Evolutionary conservation across 2,888 invertebrate genomes (phyloP), one percentile per base, ranked within the genome.

Genomic region (Thymelicus sylvestris): DNA sequence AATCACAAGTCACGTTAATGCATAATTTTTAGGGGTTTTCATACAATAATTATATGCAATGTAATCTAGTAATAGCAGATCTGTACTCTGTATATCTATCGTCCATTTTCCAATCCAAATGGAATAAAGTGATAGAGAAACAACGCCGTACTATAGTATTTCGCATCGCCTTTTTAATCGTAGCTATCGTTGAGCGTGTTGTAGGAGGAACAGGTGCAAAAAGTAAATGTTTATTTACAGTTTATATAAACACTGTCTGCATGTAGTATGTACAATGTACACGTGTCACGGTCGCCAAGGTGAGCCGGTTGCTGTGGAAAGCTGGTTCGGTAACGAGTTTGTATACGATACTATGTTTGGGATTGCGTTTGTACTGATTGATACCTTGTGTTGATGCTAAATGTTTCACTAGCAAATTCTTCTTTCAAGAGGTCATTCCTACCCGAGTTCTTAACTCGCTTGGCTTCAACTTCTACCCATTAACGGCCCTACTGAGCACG

Each of bases 211-310:
- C 38, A 47, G 44, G 47, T 62, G 62, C 62, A 62, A 62, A 47
- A 62, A 62, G 12, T 47, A 47, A 47, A 47, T 63, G 63, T 63
- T 63, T 63, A 63, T 71, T 74, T 71, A 63, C 72, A 70, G 63
- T 67, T 66, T 72, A 64, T 75, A 75, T 74, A 74, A 74, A 74
- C 73, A 75, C 50, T 19, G 50, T 52, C 50, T 15, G 47, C 12
- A 8, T 47, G 74, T 75, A 31, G 31, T 31, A 31, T 31, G 31
- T 31, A 31, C 4, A 5, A 3, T 31, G 75, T 72, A 73, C 78
- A 79, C 78, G 77, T 78, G 79, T 74, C 75, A 68, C 64, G 59
- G 55, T 65, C 72, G 72, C 75, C 79, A 77, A 79, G 78, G 79
- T 64, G 67, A 78, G 72, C 75, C 73, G 73, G 74, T 71, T 73